Evolutionary conservation across 2,113 vertebrate genomes (phyloP).

Genomic region (Saccopteryx leptura): DNA sequence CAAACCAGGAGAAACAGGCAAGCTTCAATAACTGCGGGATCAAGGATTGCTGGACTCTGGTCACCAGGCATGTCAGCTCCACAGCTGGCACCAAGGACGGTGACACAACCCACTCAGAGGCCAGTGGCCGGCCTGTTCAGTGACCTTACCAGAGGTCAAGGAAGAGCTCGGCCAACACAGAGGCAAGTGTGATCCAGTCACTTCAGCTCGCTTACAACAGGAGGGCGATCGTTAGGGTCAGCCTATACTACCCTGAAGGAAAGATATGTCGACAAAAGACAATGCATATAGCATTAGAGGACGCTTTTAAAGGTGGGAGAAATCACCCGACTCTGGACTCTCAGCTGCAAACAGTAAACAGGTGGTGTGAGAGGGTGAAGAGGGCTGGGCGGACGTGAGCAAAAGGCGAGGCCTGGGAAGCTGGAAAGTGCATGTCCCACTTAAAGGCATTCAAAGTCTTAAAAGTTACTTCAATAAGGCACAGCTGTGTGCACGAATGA

Average conservation of each 20-base stretch:
- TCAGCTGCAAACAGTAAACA: neutral
- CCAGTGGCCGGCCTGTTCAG: neutral
- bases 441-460: neutral
- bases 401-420: neutral
- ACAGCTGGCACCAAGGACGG: neutral
- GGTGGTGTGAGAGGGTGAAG: neutral
- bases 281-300: neutral
- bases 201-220: neutral
- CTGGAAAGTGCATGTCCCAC: neutral
- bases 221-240: neutral
- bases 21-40: neutral
- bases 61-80: neutral
- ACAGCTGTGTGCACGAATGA: neutral
- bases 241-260: neutral
- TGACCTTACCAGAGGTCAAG: neutral
- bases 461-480: neutral
- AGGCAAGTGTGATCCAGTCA: neutral
- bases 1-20: constrained; percentile 50
- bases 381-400: neutral
- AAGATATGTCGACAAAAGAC: neutral
- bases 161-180: neutral
- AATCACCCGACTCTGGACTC: neutral
- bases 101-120: neutral
- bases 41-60: neutral
- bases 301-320: neutral